Conservation (phyloP, 2,797 vertebrate genomes). For the Macrochelys suwanniensis region DNA sequence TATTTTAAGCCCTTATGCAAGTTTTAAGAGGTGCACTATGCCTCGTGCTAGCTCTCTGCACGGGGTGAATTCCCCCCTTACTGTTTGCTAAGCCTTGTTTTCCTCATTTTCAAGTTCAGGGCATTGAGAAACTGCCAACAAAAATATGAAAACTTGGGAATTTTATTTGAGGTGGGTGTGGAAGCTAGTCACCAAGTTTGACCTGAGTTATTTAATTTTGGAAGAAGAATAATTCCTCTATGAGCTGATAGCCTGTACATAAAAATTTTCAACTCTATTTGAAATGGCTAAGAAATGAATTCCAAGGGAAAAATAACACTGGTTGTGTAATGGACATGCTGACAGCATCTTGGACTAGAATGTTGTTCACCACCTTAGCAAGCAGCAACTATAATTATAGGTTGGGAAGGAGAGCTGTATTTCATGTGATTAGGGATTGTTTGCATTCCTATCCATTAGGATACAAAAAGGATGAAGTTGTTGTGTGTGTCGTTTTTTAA, state of each 20-base stretch:
- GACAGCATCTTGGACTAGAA: conserved; percentile 52
- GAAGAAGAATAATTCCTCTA: conserved; percentile 64
- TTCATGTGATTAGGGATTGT: conserved; percentile 59
- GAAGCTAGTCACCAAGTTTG: background rate
- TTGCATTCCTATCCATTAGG: conserved; percentile 57
- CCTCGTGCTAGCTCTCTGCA: rapidly evolving
- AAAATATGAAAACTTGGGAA: background rate
- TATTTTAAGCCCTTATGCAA: rapidly evolving
- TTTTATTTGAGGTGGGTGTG: background rate
- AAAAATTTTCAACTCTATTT: conserved; percentile 66
- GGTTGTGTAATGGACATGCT: conserved; percentile 49
- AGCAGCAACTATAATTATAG: conserved; percentile 46
- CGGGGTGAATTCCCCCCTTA: rapidly evolving
- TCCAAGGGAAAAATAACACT: conserved; percentile 51
- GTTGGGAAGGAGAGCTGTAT: conserved; percentile 41
- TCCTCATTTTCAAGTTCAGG: background rate
- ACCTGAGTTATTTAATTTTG: conserved; percentile 64
- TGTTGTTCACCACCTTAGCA: conserved; percentile 34
- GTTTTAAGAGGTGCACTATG: background rate
- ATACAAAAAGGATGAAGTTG: conserved; percentile 19
- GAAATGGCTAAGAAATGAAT: conserved; percentile 64
- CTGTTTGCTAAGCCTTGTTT: rapidly evolving
- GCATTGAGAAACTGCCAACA: background rate
- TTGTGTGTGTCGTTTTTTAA: rapidly evolving
- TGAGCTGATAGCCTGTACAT: conserved; percentile 49